phyloP scores from a whole-genome alignment of 2,797 vertebrate species.

The Tachyglossus aculeatus region DNA sequence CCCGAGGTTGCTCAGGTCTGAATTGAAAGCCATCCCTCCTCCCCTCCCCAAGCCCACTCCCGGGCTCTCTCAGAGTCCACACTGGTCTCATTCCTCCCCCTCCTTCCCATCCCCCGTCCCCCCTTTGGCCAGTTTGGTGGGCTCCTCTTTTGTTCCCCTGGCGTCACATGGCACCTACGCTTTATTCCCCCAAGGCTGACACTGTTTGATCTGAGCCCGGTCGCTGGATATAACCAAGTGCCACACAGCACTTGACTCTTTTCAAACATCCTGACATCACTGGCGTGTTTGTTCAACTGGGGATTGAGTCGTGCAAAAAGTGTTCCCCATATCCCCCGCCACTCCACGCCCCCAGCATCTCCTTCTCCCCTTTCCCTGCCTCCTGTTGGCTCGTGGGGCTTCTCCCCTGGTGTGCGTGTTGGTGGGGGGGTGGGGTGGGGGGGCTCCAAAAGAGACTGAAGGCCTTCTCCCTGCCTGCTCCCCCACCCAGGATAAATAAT shows the following conservation, averaged over 20 bases:
- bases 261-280: conserved; percentile 12
- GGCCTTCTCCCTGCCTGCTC: too few relatives aligned
- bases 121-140: neutral
- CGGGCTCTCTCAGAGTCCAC: neutral
- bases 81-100: too few relatives aligned
- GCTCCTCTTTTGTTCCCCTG: conserved; percentile 17
- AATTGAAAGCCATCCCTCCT: neutral
- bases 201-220: neutral
- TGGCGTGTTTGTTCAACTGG: conserved; percentile 22
- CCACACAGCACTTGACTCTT: neutral
- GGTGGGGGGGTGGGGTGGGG: too few relatives aligned
- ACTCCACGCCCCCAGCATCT: neutral
- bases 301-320: conserved; percentile 7
- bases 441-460: too few relatives aligned
- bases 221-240: neutral
- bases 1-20: neutral
- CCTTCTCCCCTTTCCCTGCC: neutral
- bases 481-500: too few relatives aligned
- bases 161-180: conserved; percentile 25
- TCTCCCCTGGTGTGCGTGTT: too few relatives aligned
- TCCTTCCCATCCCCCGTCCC: neutral
- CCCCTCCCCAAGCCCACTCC: neutral
- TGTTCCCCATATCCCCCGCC: neutral
- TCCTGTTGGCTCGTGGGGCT: neutral
- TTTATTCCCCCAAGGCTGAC: neutral